Base-by-base conservation (phyloP, 2,797 vertebrate genomes). In the Sardinella longiceps region DNA sequence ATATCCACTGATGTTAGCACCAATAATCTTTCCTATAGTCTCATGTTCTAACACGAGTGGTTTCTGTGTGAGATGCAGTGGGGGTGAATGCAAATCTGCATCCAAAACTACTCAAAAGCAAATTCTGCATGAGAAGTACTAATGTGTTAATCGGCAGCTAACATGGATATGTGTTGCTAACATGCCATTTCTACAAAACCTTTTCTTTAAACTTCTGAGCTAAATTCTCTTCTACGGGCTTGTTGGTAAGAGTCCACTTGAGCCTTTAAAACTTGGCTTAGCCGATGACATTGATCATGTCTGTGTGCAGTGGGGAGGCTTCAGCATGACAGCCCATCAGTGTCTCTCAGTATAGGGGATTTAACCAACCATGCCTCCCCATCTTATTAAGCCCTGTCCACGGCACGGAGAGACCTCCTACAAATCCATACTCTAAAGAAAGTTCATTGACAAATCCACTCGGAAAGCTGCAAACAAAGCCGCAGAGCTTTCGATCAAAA, bases 281-380 rank as follows among this genome's bases (percentile, higher is more conserved):
- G 7, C n/a, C 63, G 82, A 56, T 84, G 86, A 82, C 84, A 81
- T 81, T 77, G 80, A 87, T 85, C 84, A 83, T 66, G 28, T 63
- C 77, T 48, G 15, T 45, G 60, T 45, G 37, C 48, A 30, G n/a
- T 46, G 70, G 37, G 33, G n/a, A 37, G 66, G 15, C 56, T 84
- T 82, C 83, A 66, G 82, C 82, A 82, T 85, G 83, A 70, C 84
- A 84, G 58, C 56, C 39, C 80, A 58, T 84, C 85, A 81, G 82
- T 70, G 83, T 84, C 80, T 80, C 82, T 60, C 18, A 46, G 70
- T 33, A 25, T 28, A 46, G 51, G 53, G 46, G 81, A 80, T 48
- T 70, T 80, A 87, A 82, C 51, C 84, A 85, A 81, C 74, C 86
- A 82, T 50, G 84, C 18, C 70, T 77, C 33, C 70, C 70, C 37